Evolutionary conservation across 2,113 vertebrate species (phyloP).

Genomic region (Eclectus roratus): DNA sequence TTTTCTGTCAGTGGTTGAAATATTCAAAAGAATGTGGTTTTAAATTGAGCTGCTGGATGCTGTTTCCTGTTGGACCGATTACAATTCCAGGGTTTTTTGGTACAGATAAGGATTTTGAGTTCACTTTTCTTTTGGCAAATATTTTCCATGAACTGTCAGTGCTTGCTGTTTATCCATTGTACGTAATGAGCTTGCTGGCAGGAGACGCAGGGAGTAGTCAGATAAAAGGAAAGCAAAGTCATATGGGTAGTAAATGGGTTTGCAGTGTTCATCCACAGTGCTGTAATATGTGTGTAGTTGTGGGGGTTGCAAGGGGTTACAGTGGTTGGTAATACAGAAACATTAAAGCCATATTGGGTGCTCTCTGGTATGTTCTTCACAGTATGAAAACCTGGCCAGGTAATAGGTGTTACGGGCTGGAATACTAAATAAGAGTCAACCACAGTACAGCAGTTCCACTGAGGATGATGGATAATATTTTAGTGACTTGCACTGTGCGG

Average conservation of each 20-base stretch:
- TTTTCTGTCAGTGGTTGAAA: background rate
- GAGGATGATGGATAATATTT: background rate
- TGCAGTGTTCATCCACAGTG: fast-evolving
- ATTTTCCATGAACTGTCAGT: background rate
- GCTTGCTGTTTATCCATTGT: fast-evolving
- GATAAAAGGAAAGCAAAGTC: background rate
- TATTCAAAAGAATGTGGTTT: background rate
- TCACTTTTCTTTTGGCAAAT: background rate
- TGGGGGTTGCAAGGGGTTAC: background rate
- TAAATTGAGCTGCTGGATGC: background rate
- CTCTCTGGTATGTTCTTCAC: background rate
- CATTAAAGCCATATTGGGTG: fast-evolving
- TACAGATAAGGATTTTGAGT: background rate
- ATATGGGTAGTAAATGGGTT: fast-evolving
- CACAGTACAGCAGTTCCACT: background rate
- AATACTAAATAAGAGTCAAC: fast-evolving
- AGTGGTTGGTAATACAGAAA: background rate
- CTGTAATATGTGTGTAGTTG: fast-evolving
- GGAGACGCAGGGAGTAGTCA: background rate
- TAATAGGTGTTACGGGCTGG: background rate
- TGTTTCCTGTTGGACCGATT: fast-evolving
- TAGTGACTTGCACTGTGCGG: fast-evolving
- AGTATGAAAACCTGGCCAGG: background rate
- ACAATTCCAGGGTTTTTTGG: background rate
- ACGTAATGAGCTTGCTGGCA: background rate